Conservation (phyloP, 2,888 invertebrate genomes). For the Lasioglossum figueresi region DNA sequence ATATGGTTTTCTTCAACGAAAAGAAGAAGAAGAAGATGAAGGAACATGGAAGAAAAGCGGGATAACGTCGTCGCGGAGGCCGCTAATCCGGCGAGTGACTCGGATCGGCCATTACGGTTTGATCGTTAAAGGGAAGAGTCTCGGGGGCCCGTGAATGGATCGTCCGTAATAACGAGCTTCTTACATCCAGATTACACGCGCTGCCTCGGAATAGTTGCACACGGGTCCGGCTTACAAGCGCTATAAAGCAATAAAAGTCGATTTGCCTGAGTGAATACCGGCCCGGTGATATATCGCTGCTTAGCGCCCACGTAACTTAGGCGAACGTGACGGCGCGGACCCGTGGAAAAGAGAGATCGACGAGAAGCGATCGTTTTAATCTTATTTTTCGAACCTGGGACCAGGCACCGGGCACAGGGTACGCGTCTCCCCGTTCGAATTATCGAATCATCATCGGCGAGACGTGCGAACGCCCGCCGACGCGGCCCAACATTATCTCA, state of each 20-base stretch:
- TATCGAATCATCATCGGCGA: constrained; percentile 35
- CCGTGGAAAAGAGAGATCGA: not conserved
- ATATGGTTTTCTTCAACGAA: not conserved
- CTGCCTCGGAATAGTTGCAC: constrained; percentile 36
- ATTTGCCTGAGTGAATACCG: constrained; percentile 70
- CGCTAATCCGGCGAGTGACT: constrained; percentile 36
- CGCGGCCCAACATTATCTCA: constrained; percentile 40
- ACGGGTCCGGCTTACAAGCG: constrained; percentile 59
- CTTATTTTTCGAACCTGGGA: constrained; percentile 32
- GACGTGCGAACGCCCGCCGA: constrained; percentile 15
- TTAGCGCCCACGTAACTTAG: constrained; percentile 70
- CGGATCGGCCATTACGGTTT: constrained; percentile 38
- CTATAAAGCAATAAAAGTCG: constrained; percentile 77
- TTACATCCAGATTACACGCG: constrained; percentile 69
- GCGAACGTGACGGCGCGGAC: constrained; percentile 30
- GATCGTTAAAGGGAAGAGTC: constrained; percentile 44
- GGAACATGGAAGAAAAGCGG: not conserved
- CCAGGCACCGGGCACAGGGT: not conserved
- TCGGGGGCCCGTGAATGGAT: constrained; percentile 45
- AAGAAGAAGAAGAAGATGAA: not conserved
- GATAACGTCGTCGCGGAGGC: constrained; percentile 43
- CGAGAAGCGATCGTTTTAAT: constrained; percentile 30
- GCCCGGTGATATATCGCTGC: constrained; percentile 71
- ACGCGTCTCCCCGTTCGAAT: constrained; percentile 25
- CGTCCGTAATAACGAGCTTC: constrained; percentile 66